Evolutionary conservation across 2,797 vertebrate genomes (phyloP).

Genomic region (Lithobates pipiens): DNA sequence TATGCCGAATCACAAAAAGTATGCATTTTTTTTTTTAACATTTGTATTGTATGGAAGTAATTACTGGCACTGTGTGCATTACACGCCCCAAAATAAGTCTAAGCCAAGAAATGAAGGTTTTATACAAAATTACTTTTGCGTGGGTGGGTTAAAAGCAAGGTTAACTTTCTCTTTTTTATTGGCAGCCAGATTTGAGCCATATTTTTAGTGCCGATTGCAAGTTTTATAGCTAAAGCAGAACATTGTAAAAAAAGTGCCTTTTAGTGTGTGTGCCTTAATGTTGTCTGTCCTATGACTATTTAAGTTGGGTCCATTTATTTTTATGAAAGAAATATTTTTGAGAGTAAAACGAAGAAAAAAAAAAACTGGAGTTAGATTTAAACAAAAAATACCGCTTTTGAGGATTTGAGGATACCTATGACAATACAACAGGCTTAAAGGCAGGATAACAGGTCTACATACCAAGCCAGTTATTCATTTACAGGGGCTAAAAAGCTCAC

Average conservation of each 20-base stretch:
- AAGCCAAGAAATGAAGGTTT: slow-evolving; percentile 83
- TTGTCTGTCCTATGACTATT: slow-evolving; percentile 59
- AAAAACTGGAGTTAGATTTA: background rate
- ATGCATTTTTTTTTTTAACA: slow-evolving; percentile 76
- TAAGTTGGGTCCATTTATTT: slow-evolving; percentile 56
- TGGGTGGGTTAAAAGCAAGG: slow-evolving; percentile 83
- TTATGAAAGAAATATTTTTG: slow-evolving; percentile 48
- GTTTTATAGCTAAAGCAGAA: slow-evolving; percentile 82
- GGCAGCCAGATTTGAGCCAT: slow-evolving; percentile 77
- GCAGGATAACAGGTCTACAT: too few species aligned
- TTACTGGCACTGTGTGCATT: slow-evolving; percentile 87
- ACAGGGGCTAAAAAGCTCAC: too few species aligned
- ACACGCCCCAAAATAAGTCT: slow-evolving; percentile 86
- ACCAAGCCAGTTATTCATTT: too few species aligned
- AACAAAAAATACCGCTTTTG: background rate
- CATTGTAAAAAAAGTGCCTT: slow-evolving; percentile 77
- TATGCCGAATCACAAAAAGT: slow-evolving; percentile 68
- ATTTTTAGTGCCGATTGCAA: slow-evolving; percentile 88
- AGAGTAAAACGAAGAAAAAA: background rate
- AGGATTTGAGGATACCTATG: background rate
- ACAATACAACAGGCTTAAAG: background rate
- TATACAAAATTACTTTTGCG: slow-evolving; percentile 89
- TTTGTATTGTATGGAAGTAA: slow-evolving; percentile 91
- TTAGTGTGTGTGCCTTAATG: slow-evolving; percentile 64
- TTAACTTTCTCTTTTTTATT: slow-evolving; percentile 78